Base-by-base conservation (phyloP, 2,888 invertebrate species). In the Allophyes oxyacanthae region DNA sequence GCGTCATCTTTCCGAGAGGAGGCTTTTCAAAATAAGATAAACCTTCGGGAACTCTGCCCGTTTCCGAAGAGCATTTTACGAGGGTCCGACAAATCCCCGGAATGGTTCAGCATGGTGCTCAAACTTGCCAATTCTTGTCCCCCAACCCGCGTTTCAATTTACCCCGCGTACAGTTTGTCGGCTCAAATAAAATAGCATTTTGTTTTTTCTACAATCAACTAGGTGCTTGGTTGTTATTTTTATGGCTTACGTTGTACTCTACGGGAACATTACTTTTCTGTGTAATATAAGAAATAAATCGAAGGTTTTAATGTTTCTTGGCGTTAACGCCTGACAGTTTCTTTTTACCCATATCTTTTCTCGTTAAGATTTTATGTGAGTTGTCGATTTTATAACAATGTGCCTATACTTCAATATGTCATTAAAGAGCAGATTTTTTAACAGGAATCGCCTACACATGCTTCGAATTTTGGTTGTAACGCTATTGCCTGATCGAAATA, bases 131-230 rank as follows among this genome's bases (percentile, higher is more conserved):
- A 84, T 85, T 83, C 76, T 64, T 77, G 79, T 81, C 75, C 79
- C 82, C 81, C 81, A 78, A 75, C 83, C 82, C 84, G 82, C 80
- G 80, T 88, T 90, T 90, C 89, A 89, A 90, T 90, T 90, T 90
- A 84, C 87, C 83, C 84, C 84, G 84, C 79, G 82, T 78, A 82
- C 76, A 79, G 77, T 84, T 81, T 72, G 78, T 75, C 70, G 66
- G 72, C 64, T 72, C 68, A 78, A 83, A 87, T 87, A 87, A 84
- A 86, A 82, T 78, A 74, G 73, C 79, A 76, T 83, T 86, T 86
- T 87, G 83, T 87, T 85, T 85, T 20, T 83, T 79, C 77, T 73
- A 74, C 77, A 74, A 77, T 79, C 80, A 70, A 75, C 78, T 72
- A 61, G 60, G 67, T 66, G 65, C 74, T 77, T 73, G 75, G 78